Conservation (phyloP, 2,888 invertebrate species). For the Sminthurides aquaticus region DNA sequence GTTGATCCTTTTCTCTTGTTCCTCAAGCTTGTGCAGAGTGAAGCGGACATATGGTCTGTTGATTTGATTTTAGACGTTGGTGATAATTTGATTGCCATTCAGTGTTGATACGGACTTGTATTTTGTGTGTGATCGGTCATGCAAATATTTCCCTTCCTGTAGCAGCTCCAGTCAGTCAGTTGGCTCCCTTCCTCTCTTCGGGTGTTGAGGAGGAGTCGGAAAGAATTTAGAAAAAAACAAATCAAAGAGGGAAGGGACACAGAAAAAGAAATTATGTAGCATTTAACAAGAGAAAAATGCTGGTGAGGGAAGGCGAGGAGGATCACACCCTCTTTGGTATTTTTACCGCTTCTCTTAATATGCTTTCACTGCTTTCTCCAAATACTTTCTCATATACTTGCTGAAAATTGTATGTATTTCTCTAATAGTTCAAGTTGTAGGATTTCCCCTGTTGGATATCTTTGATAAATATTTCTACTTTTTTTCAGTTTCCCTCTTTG, state of each 20-base stretch:
- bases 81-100: background rate
- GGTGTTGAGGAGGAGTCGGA: background rate
- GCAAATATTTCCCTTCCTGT: slow-evolving; percentile 27
- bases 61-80: background rate
- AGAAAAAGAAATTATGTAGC: background rate
- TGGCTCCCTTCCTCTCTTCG: background rate
- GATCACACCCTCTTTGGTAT: too few relatives aligned
- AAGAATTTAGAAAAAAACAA: background rate
- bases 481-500: background rate
- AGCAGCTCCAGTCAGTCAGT: background rate
- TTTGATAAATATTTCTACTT: background rate
- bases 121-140: slow-evolving; percentile 37
- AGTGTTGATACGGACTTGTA: slow-evolving; percentile 1
- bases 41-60: background rate
- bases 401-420: too few relatives aligned
- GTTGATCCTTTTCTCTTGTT: too few relatives aligned
- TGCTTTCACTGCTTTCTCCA: too few relatives aligned
- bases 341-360: too few relatives aligned
- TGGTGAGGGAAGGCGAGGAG: too few relatives aligned
- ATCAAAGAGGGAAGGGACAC: background rate
- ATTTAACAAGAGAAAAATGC: too few relatives aligned
- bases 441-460: background rate
- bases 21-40: too few relatives aligned
- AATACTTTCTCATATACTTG: too few relatives aligned
- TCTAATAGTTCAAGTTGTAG: background rate